These are phyloP conservation scores for Oncorhynchus nerka DNA, from an alignment of 2,113 vertebrate species.

Conservation along the genomic window DNA sequence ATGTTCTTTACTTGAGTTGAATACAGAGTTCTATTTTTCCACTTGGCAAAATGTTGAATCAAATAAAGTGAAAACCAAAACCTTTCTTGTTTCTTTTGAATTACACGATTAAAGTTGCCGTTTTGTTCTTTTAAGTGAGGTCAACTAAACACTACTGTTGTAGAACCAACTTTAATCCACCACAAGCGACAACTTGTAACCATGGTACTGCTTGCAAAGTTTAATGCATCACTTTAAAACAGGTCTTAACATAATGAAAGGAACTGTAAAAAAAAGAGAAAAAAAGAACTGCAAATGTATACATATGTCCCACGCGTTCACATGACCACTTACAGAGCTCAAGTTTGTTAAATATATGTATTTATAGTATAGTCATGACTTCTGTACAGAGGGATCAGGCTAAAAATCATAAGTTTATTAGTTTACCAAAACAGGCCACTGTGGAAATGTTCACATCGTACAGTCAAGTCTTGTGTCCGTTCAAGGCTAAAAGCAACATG, in stretches of 20 bases:
- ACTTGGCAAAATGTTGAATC: conserved; percentile 48
- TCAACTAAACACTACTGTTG: background rate
- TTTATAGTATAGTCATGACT: conserved; percentile 69
- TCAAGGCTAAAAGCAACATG: conserved; percentile 86
- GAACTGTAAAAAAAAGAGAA: conserved; percentile 58
- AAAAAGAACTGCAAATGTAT: conserved; percentile 83
- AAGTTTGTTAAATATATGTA: conserved; percentile 63
- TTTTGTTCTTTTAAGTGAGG: background rate
- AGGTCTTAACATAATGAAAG: conserved; percentile 65
- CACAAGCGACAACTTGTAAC: conserved; percentile 26
- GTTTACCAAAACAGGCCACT: conserved; percentile 77
- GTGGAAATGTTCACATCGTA: conserved; percentile 78
- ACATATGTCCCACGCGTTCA: conserved; percentile 85
- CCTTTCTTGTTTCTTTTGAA: conserved; percentile 33
- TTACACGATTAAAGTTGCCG: conserved; percentile 20
- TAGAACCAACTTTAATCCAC: background rate
- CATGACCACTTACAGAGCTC: conserved; percentile 75
- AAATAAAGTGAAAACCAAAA: background rate
- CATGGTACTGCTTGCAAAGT: conserved; percentile 70
- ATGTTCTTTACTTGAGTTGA: conserved; percentile 3
- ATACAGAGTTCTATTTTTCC: conserved; percentile 66
- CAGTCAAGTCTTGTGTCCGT: conserved; percentile 80
- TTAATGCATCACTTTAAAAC: conserved; percentile 75
- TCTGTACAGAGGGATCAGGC: conserved; percentile 81
- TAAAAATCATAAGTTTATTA: conserved; percentile 75